Conservation (phyloP, 2,797 vertebrate genomes). For the Rachycentron canadum region DNA sequence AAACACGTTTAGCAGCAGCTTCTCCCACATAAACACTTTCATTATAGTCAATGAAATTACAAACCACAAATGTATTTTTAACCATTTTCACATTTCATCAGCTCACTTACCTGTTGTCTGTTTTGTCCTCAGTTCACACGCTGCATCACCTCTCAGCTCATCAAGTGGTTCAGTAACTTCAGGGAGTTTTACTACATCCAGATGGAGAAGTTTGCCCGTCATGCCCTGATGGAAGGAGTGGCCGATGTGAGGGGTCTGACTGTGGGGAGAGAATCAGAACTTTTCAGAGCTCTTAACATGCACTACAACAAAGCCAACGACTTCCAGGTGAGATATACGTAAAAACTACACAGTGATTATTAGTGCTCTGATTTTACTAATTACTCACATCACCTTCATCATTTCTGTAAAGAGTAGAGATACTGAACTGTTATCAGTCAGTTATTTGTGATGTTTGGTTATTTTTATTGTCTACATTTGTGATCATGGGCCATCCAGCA, state of each 20-base stretch:
- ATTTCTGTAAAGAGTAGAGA: background rate
- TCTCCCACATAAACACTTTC: background rate
- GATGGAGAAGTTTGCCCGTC: conserved; percentile 95
- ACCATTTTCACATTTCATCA: conserved; percentile 1
- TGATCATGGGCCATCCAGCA: background rate
- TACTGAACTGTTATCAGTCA: background rate
- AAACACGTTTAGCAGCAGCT: background rate
- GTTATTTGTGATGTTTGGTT: background rate
- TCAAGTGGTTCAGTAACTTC: conserved; percentile 99
- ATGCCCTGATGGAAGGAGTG: conserved; percentile 87
- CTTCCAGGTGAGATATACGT: conserved; percentile 88
- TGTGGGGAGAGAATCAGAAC: conserved; percentile 91
- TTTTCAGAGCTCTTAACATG: conserved; percentile 91
- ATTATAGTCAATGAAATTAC: background rate
- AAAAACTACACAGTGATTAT: background rate
- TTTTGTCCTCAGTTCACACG: conserved; percentile 89
- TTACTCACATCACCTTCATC: background rate
- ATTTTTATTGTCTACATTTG: background rate
- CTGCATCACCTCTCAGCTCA: conserved; percentile 95
- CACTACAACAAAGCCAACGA: conserved; percentile 96
- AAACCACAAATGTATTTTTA: background rate
- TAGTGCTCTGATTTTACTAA: background rate
- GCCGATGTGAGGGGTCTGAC: conserved; percentile 78
- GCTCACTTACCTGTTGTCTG: conserved; percentile 62
- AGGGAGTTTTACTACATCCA: conserved; percentile 98